These are phyloP conservation scores for Microhierax caerulescens DNA, from an alignment of 2,797 vertebrate genomes.

Conservation along the genomic window DNA sequence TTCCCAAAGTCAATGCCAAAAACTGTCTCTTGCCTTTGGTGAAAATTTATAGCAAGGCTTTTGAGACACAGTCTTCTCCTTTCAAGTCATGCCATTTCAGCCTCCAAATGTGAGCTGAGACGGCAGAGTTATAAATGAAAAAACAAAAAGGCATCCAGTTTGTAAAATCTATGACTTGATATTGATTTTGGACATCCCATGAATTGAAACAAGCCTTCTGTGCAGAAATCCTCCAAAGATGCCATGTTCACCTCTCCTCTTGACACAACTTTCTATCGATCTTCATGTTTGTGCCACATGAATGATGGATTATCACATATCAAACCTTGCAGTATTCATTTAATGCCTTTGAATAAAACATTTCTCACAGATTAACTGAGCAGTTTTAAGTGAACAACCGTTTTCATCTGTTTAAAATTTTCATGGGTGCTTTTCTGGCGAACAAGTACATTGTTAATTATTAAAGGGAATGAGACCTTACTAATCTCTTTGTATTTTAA, in stretches of 20 bases:
- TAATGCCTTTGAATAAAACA: constrained; percentile 79
- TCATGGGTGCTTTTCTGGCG: constrained; percentile 76
- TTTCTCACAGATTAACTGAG: constrained; percentile 74
- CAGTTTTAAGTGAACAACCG: constrained; percentile 74
- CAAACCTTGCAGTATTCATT: constrained; percentile 68
- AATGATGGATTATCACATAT: constrained; percentile 68
- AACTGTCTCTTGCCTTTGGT: neutral
- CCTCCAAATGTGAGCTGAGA: neutral
- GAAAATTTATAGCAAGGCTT: neutral
- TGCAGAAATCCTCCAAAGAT: neutral
- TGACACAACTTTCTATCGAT: constrained; percentile 4
- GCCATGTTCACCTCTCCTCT: neutral
- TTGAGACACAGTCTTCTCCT: neutral
- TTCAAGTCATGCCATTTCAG: neutral
- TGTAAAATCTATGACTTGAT: constrained; percentile 32
- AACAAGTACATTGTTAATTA: constrained; percentile 77
- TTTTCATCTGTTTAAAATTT: constrained; percentile 78
- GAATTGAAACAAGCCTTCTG: constrained; percentile 25
- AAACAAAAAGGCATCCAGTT: neutral
- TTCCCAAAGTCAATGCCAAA: neutral
- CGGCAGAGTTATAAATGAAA: neutral
- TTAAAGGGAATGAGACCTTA: constrained; percentile 68
- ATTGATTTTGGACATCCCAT: constrained; percentile 50
- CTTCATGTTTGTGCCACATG: constrained; percentile 26
- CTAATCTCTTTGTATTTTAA: constrained; percentile 72